Evolutionary conservation across 2,888 invertebrate genomes (phyloP).

Genomic region (Melinaea marsaeus): DNA sequence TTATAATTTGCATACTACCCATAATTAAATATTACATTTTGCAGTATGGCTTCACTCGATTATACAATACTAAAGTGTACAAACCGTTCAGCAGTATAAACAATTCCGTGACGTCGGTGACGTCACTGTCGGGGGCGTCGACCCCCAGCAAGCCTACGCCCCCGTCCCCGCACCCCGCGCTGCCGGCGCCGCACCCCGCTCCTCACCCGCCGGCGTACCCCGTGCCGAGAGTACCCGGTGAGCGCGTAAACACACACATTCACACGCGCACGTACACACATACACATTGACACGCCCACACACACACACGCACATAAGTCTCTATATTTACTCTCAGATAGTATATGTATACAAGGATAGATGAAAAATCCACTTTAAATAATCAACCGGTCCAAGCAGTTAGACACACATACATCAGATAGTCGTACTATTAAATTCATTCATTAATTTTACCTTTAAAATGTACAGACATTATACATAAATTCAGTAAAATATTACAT

Average conservation of each 20-base stretch:
- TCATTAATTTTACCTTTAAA: no score
- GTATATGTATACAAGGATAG: no score
- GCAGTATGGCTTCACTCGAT: no score
- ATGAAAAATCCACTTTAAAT: no score
- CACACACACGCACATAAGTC: background rate
- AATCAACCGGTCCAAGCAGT: no score
- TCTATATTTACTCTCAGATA: no score
- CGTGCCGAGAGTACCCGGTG: constrained; percentile 30
- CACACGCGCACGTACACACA: background rate
- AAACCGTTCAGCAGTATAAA: constrained; percentile 51
- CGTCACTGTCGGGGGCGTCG: constrained; percentile 56
- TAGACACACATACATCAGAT: no score
- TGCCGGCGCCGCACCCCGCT: constrained; percentile 24
- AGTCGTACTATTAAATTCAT: no score
- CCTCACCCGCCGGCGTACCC: background rate
- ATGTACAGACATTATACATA: no score
- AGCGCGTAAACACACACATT: constrained; percentile 20
- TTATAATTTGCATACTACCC: no score
- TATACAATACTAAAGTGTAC: constrained; percentile 1
- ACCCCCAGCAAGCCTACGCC: constrained; percentile 62
- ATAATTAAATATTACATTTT: no score
- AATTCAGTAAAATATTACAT: no score
- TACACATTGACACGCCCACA: background rate
- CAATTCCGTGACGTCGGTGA: constrained; percentile 54
- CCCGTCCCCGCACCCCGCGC: constrained; percentile 45